phyloP scores from a whole-genome alignment of 2,888 invertebrate genomes.

The Melinaea marsaeus region DNA sequence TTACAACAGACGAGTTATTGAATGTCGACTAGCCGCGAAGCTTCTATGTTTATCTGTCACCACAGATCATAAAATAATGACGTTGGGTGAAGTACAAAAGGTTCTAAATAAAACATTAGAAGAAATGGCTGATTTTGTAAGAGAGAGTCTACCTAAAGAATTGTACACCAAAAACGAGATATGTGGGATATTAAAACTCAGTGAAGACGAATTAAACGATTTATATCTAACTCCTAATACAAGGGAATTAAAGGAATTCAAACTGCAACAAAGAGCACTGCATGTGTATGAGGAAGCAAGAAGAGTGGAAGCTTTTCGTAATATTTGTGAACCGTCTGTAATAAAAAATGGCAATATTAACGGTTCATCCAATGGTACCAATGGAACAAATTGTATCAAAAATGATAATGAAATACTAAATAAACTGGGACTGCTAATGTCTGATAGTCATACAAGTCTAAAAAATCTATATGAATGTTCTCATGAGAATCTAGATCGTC shows the following conservation, averaged over 20 bases:
- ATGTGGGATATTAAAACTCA: slow-evolving; percentile 76
- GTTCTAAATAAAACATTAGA: slow-evolving; percentile 79
- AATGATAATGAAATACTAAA: slow-evolving; percentile 60
- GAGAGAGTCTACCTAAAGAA: slow-evolving; percentile 79
- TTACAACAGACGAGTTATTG: slow-evolving; percentile 95
- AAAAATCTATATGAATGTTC: slow-evolving; percentile 94
- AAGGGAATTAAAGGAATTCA: slow-evolving; percentile 83
- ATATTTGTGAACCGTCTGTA: slow-evolving; percentile 72
- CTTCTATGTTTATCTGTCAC: slow-evolving; percentile 65
- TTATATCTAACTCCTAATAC: slow-evolving; percentile 72
- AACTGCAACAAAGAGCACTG: slow-evolving; percentile 89
- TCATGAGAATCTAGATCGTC: slow-evolving; percentile 88
- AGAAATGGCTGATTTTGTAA: slow-evolving; percentile 84
- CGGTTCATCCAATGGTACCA: slow-evolving; percentile 42
- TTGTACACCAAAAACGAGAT: slow-evolving; percentile 85
- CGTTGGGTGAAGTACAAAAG: slow-evolving; percentile 87
- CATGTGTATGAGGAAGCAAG: slow-evolving; percentile 95
- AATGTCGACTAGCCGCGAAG: slow-evolving; percentile 95
- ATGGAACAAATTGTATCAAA: slow-evolving; percentile 38
- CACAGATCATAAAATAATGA: slow-evolving; percentile 81
- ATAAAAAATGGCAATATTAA: slow-evolving; percentile 44
- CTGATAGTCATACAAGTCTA: slow-evolving; percentile 91
- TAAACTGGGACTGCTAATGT: slow-evolving; percentile 89
- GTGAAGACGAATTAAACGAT: slow-evolving; percentile 78
- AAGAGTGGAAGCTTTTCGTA: slow-evolving; percentile 88